Evolutionary conservation across 2,797 vertebrate species (phyloP), one percentile per base, ranked within the genome.

Genomic region (Kryptopterus vitreolus): DNA sequence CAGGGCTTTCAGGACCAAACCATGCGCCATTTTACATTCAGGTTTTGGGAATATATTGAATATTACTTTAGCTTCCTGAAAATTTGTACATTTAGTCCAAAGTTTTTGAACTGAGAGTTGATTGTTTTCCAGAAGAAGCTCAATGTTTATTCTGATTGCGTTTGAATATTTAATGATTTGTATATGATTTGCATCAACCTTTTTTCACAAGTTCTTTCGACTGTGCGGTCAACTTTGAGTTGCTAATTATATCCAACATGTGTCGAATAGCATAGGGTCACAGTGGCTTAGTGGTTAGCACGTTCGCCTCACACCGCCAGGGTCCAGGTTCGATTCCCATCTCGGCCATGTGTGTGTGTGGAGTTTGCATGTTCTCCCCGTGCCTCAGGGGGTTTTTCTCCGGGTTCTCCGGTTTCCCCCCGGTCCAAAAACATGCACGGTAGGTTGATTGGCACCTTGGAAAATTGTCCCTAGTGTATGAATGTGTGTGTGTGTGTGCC

Each of bases 161-260:
- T 18, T 57, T 58, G 20, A 57, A 43, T 24, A 3, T 29, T 71
- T 63, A 55, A 13, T 1, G 24, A 58, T 89, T 90, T 88, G 74
- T 81, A 66, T 86, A 35, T 79, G 79, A n/a, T 75, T 80, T 75
- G 31, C 33, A 35, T 48, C 33, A 38, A 22, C 16, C 38, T 11
- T 7, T 43, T 12, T 53, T 48, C 20, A 26, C 12, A 7, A 70
- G 18, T 18, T 24, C 66, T 77, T 33, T 72, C 70, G 76, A 81
- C 26, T 5, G 15, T 70, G 5, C 59, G 35, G 46, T 75, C 53
- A 4, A 38, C 35, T 88, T 89, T 90, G 83, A 69, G 82, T 86
- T 86, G 81, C 82, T 87, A 86, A 89, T 85, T 57, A 24, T 62
- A 18, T 18, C 6, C 16, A n/a, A 71, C 3, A 53, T 13, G 31